Percentiles rank a stretch among this genome's conserved stretches.
These are phyloP conservation scores for Hyposoter dolosus DNA, from an alignment of 2,888 invertebrate species.

Conservation along the genomic window DNA sequence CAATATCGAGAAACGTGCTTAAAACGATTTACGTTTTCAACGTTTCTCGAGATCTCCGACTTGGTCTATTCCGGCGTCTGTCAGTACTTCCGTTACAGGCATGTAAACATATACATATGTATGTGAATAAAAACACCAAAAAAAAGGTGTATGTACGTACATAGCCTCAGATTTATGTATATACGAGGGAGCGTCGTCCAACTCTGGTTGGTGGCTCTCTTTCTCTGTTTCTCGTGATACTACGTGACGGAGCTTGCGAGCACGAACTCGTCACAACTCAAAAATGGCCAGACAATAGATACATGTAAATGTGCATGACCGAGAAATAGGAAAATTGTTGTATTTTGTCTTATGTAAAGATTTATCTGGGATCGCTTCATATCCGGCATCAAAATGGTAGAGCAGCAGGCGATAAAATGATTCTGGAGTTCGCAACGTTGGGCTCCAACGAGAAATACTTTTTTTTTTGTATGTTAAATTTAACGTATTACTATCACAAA, in stretches of 20 bases:
- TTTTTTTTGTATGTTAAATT: no score
- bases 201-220: neutral
- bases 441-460: no score
- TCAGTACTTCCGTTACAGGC: conserved; percentile 33
- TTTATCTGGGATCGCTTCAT: conserved; percentile 48
- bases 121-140: neutral
- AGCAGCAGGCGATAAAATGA: conserved; percentile 3
- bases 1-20: conserved; percentile 65
- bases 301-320: neutral
- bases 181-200: neutral
- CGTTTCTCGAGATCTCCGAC: conserved; percentile 25
- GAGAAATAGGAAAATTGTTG: conserved; percentile 35
- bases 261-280: conserved; percentile 55
- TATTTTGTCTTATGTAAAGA: conserved; percentile 27
- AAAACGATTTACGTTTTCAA: conserved; percentile 58
- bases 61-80: conserved; percentile 29
- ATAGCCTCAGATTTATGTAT: neutral
- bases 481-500: no score
- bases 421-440: no score
- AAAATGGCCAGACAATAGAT: conserved; percentile 50
- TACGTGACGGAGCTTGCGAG: conserved; percentile 58
- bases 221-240: neutral
- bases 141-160: neutral
- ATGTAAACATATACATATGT: neutral
- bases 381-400: conserved; percentile 1